phyloP scores from a whole-genome alignment of 2,888 invertebrate genomes.

The Mythimna loreyi region DNA sequence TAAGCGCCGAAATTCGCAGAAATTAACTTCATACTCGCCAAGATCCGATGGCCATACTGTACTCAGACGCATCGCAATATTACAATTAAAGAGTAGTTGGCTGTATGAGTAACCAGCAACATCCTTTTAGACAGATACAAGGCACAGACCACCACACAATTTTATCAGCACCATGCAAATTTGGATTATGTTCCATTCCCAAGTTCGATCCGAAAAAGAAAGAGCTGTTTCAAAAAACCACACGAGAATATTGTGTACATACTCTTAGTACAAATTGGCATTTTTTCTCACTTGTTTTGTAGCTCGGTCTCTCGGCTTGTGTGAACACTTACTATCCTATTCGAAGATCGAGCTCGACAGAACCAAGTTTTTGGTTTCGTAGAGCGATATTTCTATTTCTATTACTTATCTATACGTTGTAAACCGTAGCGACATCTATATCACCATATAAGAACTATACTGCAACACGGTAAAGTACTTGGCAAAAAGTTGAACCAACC shows the following conservation, averaged over 20 bases:
- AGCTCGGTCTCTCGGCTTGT: neutral
- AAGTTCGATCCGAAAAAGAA: neutral
- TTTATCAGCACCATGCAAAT: neutral
- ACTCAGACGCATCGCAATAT: neutral
- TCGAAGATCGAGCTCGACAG: neutral
- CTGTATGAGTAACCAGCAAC: neutral
- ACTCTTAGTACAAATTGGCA: neutral
- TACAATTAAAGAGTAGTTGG: neutral
- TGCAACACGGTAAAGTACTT: too few relatives aligned
- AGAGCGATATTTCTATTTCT: too few relatives aligned
- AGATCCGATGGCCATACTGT: too few relatives aligned
- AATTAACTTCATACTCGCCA: too few relatives aligned
- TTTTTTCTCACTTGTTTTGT: neutral
- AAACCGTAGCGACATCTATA: too few relatives aligned
- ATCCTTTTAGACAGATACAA: neutral
- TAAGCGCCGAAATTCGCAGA: too few relatives aligned
- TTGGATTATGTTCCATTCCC: neutral
- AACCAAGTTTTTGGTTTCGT: neutral
- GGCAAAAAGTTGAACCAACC: too few relatives aligned
- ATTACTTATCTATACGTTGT: too few relatives aligned
- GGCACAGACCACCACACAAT: neutral
- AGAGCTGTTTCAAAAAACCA: neutral
- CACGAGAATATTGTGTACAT: too few relatives aligned
- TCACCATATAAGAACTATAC: too few relatives aligned
- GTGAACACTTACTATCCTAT: neutral